Conservation (phyloP, 2,888 invertebrate species). For the Drosophila mettleri region DNA sequence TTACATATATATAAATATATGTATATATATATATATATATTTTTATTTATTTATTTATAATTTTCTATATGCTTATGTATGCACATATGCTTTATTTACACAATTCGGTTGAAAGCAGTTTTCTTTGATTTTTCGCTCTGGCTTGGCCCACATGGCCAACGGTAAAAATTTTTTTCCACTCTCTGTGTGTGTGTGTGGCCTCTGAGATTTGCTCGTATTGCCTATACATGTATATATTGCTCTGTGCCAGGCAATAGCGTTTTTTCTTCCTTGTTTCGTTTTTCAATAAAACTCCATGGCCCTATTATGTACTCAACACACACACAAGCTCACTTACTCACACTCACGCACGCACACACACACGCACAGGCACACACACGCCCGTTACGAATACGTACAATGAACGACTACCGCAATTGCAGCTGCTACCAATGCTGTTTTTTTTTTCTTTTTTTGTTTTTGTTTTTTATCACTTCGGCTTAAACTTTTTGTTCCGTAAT, state of each 20-base stretch:
- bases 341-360: constrained; percentile 44
- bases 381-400: constrained; percentile 62
- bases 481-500: constrained; percentile 22
- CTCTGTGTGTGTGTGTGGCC: constrained; percentile 42
- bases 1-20: constrained; percentile 22
- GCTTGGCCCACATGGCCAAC: constrained; percentile 61
- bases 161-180: constrained; percentile 42
- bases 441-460: constrained; percentile 14
- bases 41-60: constrained; percentile 16
- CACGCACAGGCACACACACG: constrained; percentile 56
- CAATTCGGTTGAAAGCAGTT: constrained; percentile 34
- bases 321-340: constrained; percentile 59
- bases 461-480: constrained; percentile 15
- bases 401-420: constrained; percentile 34
- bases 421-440: constrained; percentile 22
- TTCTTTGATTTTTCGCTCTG: constrained; percentile 50
- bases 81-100: constrained; percentile 44
- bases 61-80: constrained; percentile 22
- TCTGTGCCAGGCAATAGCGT: constrained; percentile 19
- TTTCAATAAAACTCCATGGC: constrained; percentile 80
- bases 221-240: constrained; percentile 19
- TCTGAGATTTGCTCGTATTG: constrained; percentile 36
- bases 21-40: constrained; percentile 26
- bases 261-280: constrained; percentile 42
- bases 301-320: constrained; percentile 78